phyloP scores from a whole-genome alignment of 1,140 invertebrate genomes.

The Apis laboriosa region DNA sequence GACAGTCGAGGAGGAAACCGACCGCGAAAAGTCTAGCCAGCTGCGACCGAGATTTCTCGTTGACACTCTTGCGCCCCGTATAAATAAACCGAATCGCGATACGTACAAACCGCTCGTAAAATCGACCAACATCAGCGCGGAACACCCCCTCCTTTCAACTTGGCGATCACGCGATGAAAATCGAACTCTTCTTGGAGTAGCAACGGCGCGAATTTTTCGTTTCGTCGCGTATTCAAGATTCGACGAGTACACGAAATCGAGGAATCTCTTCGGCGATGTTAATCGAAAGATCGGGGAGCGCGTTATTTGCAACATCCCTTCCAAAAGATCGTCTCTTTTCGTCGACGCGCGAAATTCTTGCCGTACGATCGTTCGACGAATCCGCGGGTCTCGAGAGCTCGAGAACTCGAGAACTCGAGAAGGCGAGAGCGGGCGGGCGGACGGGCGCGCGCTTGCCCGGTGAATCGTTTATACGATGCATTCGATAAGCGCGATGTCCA shows the following conservation, averaged over 20 bases:
- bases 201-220: neutral
- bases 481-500: slow-evolving; percentile 69
- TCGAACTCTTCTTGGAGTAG: neutral
- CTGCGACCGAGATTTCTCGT: slow-evolving; percentile 49
- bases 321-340: neutral
- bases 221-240: no score
- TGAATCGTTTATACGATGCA: slow-evolving; percentile 52
- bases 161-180: neutral
- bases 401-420: no score
- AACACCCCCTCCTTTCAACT: neutral
- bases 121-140: neutral
- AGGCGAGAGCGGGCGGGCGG: no score
- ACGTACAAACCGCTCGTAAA: slow-evolving; percentile 20
- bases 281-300: neutral
- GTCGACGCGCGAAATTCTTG: slow-evolving; percentile 30
- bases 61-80: slow-evolving; percentile 38
- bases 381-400: no score
- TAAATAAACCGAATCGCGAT: slow-evolving; percentile 53
- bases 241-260: neutral
- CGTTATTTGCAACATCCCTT: neutral
- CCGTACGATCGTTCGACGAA: neutral
- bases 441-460: slow-evolving; percentile 2
- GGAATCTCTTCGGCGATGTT: neutral
- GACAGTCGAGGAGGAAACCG: slow-evolving; percentile 21
- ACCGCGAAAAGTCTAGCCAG: slow-evolving; percentile 47